Evolutionary conservation across 1,140 invertebrate genomes (phyloP), one percentile per base, ranked within the genome.

Genomic region (Megalopta genalis): DNA sequence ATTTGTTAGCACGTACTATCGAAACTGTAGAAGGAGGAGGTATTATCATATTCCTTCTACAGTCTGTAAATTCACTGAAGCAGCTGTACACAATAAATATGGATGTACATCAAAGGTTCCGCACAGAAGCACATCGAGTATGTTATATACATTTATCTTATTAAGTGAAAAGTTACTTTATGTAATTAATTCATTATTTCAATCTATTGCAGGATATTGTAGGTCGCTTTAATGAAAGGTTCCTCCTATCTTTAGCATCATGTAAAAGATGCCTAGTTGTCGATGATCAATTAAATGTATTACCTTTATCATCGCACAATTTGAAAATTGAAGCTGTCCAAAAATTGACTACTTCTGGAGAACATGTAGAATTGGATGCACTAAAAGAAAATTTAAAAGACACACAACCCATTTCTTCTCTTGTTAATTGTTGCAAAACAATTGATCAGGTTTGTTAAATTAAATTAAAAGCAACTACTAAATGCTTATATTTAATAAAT

Each of bases 11-110:
- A 0, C 94, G 99, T 82, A 99, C 99, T 9, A 96, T 99, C 84
- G 99, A 99, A 94, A 99, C 99, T 0, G 98, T 99, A 1, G 98
- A 99, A 95, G 99, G 99, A 72, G 99, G 99, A 77, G 99, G 99
- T 27, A 87, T 99, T 0, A 96, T 99, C 77, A 95, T 99, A 52
- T 94, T 99, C 73, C 92, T 99, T 12, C 93, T 99, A 0, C 95
- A 97, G 89, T 95, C 95, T 39, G 94, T 99, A 80, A 94, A 95
- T 64, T 99, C 98, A 0, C 93, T 99, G 9, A 97, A 98, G 91
- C 98, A 99, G 90, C 94, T 99, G 0, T 99, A 98, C 90, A 98
- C 98, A 5, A 97, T 99, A 94, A 96, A 96, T 80, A 99, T 99
- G 99, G 99, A 99, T 95, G 98, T 99, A 16, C 99, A 99, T 94